Percentiles rank a stretch among this genome's conserved stretches.
Conservation (phyloP, 2,888 invertebrate genomes). For the Nemapogon koenigi region DNA sequence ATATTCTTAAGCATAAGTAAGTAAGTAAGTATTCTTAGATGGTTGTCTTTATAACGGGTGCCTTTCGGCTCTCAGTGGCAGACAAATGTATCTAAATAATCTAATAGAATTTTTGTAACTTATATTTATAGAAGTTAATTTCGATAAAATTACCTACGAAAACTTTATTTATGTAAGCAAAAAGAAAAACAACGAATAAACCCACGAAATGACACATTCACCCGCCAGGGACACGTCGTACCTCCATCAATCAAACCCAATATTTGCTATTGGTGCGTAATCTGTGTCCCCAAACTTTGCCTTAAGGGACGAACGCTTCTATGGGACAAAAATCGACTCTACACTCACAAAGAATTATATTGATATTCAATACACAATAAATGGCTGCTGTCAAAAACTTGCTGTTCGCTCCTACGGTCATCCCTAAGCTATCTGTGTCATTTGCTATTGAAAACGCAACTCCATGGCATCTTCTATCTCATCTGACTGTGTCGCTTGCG, state of each 20-base stretch:
- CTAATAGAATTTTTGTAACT: no score
- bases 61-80: no score
- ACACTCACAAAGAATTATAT: conserved; percentile 58
- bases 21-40: no score
- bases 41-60: no score
- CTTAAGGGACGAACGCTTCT: conserved; percentile 42
- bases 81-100: no score
- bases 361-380: conserved; percentile 67
- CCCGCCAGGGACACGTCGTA: conserved; percentile 26
- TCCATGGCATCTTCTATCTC: conserved; percentile 29
- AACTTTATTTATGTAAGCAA: conserved; percentile 31
- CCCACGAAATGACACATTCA: conserved; percentile 21
- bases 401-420: conserved; percentile 66
- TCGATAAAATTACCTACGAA: not conserved
- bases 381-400: conserved; percentile 64
- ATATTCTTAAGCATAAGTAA: no score
- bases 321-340: conserved; percentile 58
- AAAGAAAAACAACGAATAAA: conserved; percentile 26
- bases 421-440: conserved; percentile 65
- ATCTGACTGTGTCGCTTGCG: conserved; percentile 18
- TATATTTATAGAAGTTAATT: no score
- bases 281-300: conserved; percentile 56
- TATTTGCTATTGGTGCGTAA: conserved; percentile 58
- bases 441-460: conserved; percentile 61
- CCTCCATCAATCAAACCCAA: conserved; percentile 50